Base-by-base conservation (phyloP, 2,888 invertebrate species). In the Eupithecia tripunctaria region DNA sequence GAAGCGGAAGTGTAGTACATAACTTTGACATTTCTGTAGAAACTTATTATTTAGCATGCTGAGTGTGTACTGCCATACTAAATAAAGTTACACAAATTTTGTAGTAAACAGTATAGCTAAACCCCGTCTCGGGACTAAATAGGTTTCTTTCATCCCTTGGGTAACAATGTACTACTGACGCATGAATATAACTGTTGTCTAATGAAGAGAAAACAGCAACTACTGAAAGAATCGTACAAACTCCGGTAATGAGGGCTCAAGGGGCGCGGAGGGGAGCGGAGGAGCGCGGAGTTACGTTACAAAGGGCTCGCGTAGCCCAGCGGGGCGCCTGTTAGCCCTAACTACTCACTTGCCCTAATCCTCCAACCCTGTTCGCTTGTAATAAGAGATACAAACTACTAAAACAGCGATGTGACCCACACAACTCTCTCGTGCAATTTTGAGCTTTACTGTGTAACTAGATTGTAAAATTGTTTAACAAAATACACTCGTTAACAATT, bases 321-420 rank as follows among this genome's bases (percentile, higher is more conserved):
- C 78, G 72, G 78, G 78, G 71, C 56, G 78, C 76, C 64, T 68
- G 71, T 71, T 73, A 75, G 66, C 70, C 14, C 41, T 68, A 62
- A 70, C 70, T 62, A 74, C 66, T 32, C 10, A 65, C 14, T 62
- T n/a, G 38, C 18, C n/a, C 43, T 15, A 43, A 21, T 7, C 7
- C 29, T 32, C 43, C 51, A 56, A 73, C 73, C 63, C 32, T 73
- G 67, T 18, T 1, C 29, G 51, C 25, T 71, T 64, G 66, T 21
- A 21, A 69, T 71, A 75, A 66, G 71, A 66, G 15, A 5, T 36
- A 59, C 7, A 29, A n/a, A 36, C 43, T 64, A 21, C 15, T 29
- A 36, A 32, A 59, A 59, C 38, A 68, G 38, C 43, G 47, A 38
- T 68, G 51, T 68, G 27, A 70, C 70, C 70, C 67, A 18, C 29